These are phyloP conservation scores for Stenotaenia linearis DNA, from an alignment of 2,888 invertebrate species.

Conservation along the genomic window DNA sequence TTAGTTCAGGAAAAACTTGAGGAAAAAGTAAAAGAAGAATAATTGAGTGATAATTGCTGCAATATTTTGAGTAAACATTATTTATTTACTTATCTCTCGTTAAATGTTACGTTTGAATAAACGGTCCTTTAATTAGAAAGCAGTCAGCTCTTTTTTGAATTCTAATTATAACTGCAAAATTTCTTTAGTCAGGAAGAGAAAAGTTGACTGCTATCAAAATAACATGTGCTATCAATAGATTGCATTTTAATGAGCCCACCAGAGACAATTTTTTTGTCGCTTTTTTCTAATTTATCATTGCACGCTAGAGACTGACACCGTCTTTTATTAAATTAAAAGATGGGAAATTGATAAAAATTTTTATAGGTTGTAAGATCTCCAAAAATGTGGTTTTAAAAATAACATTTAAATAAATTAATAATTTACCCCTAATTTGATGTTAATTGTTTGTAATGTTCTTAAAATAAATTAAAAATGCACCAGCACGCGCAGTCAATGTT, in stretches of 20 bases:
- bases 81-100: background rate
- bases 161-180: constrained; percentile 16
- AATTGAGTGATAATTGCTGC: background rate
- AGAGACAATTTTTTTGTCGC: background rate
- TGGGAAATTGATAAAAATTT: background rate
- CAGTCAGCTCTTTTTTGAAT: background rate
- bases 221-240: constrained; percentile 12
- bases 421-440: too few species aligned
- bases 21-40: background rate
- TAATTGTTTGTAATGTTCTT: too few species aligned
- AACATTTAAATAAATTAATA: too few species aligned
- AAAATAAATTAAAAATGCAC: too few species aligned
- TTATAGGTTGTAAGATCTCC: too few species aligned
- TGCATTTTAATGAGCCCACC: background rate
- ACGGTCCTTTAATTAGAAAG: background rate
- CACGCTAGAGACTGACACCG: background rate
- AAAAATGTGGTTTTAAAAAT: too few species aligned
- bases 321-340: background rate
- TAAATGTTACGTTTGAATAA: background rate
- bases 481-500: background rate
- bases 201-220: constrained; percentile 10
- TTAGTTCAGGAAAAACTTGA: background rate
- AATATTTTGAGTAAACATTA: background rate
- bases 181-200: background rate
- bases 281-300: background rate